Evolutionary conservation across 2,113 vertebrate genomes (phyloP), one percentile per base, ranked within the genome.

Genomic region (Athene cunicularia): DNA sequence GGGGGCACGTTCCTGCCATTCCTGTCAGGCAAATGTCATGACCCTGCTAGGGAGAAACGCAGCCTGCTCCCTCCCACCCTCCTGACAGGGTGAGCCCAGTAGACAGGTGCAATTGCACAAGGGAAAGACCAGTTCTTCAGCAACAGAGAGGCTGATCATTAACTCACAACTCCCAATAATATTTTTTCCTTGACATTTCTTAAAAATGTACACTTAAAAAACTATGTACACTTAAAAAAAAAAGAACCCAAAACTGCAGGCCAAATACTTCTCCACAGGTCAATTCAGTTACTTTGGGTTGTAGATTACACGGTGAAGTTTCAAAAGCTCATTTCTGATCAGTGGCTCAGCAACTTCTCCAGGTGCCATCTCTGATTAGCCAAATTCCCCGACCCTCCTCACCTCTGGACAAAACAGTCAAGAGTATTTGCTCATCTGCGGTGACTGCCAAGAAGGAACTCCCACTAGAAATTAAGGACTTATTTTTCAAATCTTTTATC

Each of bases 61-160:
- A 88, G 59, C 35, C 53, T 60, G 72, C 72, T 93, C 47, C 90
- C 75, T 60, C 71, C 35, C 60, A 39, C 43, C 0, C 1, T 88
- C 26, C 79, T 33, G 59, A 67, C 28, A 47, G 41, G 39, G 14
- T 62, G 59, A 93, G 71, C 53, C 62, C 79, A 52, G 66, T 5
- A 83, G 45, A 33, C 33, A 47, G 20, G 45, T 75, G 63, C 9
- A 19, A 60, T 84, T 81, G 37, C 88, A 72, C 49, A 77, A 76
- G 43, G 68, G 68, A 63, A 70, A 77, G 80, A 91, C 45, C 63
- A 83, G 79, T 92, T 90, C 72, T 93, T 80, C 88, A 93, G 90
- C 67, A 80, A 35, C n/a, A 24, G 14, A 35, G 41, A 80, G 39
- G 50, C 50, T 13, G 14, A 60, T 76, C 37, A 33, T 67, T 88